Percentiles rank a stretch among this genome's conserved stretches.
Conservation (phyloP, 2,888 invertebrate species). For the Margaritifera margaritifera region DNA sequence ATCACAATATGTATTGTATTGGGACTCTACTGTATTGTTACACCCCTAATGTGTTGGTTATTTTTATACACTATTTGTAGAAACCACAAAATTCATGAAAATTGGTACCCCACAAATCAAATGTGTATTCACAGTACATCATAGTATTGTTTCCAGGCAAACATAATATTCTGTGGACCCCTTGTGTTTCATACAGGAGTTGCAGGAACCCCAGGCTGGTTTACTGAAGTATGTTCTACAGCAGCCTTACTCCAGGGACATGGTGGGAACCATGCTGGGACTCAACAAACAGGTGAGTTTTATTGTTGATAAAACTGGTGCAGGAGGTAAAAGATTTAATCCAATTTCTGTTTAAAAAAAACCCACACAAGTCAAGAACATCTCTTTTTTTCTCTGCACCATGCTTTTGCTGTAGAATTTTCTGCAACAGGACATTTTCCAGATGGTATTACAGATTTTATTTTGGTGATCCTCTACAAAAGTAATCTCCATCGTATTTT, state of each 20-base stretch:
- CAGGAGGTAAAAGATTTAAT: neutral
- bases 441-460: too few species aligned
- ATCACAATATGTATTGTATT: too few species aligned
- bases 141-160: neutral
- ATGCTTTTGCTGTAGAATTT: too few species aligned
- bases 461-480: too few species aligned
- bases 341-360: neutral
- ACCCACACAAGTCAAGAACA: neutral
- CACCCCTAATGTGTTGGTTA: too few species aligned
- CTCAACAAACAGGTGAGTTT: conserved; percentile 86
- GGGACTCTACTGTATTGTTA: too few species aligned
- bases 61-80: too few species aligned
- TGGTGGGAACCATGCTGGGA: conserved; percentile 95
- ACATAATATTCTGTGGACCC: neutral
- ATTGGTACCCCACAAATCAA: too few species aligned
- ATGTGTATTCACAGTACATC: neutral
- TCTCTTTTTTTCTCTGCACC: too few species aligned
- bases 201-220: conserved; percentile 90
- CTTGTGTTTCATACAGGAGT: conserved; percentile 74
- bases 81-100: too few species aligned
- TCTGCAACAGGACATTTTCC: too few species aligned
- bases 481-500: too few species aligned
- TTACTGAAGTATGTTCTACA: conserved; percentile 91
- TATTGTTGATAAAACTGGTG: neutral
- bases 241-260: conserved; percentile 95